A percentile compares a stretch with the other conserved stretches of the same genome.
Evolutionary conservation across 53 echinoderm and acorn worm species (phyloP).

Genomic region (Stichopus horrens): DNA sequence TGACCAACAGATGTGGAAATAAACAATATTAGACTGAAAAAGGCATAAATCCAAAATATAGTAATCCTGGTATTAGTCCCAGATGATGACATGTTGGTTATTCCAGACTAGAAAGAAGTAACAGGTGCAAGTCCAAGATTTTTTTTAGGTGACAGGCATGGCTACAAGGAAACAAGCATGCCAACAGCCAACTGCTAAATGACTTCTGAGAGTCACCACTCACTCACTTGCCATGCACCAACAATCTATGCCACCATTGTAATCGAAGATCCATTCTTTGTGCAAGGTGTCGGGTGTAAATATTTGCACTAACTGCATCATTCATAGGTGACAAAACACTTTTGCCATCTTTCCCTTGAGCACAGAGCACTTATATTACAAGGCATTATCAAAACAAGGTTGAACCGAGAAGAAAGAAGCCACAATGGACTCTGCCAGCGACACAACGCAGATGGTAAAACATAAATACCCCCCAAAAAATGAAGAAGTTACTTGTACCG

Average conservation of each 20-base stretch:
- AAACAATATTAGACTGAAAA: not conserved
- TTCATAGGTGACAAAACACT: not conserved
- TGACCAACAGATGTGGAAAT: not conserved
- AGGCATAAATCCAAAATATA: not conserved
- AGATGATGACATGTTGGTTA: not conserved
- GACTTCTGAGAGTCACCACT: not conserved
- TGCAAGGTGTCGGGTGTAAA: not conserved
- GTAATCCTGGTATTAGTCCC: constrained; percentile 18
- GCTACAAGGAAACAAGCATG: not conserved
- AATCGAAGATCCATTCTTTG: not conserved
- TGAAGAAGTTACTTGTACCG: not conserved
- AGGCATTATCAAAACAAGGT: not conserved
- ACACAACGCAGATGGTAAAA: not conserved
- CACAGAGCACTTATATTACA: not conserved
- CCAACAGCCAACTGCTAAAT: not conserved
- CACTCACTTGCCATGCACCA: not conserved
- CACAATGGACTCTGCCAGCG: not conserved
- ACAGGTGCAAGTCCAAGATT: not conserved
- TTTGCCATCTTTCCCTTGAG: not conserved
- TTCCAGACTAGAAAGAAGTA: not conserved
- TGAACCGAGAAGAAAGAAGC: not conserved
- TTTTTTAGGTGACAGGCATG: not conserved
- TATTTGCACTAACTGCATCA: not conserved
- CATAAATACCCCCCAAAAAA: not conserved
- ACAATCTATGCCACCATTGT: not conserved